These are phyloP conservation scores for Parnassius orleans DNA, from an alignment of 2,888 invertebrate species.

Conservation along the genomic window DNA sequence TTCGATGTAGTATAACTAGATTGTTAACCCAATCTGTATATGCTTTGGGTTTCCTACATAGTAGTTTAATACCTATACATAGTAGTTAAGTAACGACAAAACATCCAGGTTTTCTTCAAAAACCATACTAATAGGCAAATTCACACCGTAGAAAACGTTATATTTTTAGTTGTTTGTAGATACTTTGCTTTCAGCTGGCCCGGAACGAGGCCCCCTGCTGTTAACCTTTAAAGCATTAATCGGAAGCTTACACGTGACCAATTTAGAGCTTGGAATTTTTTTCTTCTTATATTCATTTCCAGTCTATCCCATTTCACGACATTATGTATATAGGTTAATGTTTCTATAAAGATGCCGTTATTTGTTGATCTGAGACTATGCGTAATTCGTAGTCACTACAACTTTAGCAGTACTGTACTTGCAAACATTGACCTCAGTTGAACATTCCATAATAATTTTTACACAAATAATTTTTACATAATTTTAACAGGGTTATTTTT, in stretches of 20 bases:
- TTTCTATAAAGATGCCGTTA: not conserved
- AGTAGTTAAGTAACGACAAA: not conserved
- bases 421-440: conserved; percentile 18
- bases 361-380: conserved; percentile 7
- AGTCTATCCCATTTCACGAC: conserved; percentile 70
- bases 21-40: conserved; percentile 1
- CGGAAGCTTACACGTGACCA: conserved; percentile 76
- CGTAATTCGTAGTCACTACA: conserved; percentile 6
- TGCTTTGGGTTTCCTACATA: conserved; percentile 3
- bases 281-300: conserved; percentile 70
- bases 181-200: conserved; percentile 53
- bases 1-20: no score
- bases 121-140: conserved; percentile 19
- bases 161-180: conserved; percentile 44
- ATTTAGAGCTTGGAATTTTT: conserved; percentile 73
- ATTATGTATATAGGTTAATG: conserved; percentile 47
- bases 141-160: conserved; percentile 18
- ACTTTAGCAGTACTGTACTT: not conserved
- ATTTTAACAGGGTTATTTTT: no score
- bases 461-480: no score
- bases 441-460: conserved; percentile 13
- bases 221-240: conserved; percentile 67
- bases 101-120: conserved; percentile 11
- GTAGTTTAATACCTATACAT: not conserved
- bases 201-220: conserved; percentile 45